A percentile compares a stretch with the other conserved stretches of the same genome.
Conservation (phyloP, 2,888 invertebrate genomes). For the Leucophora obtusa region DNA sequence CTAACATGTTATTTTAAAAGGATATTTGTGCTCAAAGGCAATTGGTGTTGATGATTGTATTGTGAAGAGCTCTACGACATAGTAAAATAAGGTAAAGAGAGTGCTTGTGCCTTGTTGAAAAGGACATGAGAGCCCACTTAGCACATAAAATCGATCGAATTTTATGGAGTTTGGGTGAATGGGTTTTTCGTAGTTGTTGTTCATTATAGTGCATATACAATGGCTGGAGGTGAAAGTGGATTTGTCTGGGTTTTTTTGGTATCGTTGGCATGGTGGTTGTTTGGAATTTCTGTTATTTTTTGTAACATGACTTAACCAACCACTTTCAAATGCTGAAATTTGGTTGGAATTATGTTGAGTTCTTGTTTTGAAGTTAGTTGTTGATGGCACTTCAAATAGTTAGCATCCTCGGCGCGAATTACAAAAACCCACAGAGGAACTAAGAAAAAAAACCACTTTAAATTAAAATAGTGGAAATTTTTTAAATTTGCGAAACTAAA, state of each 20-base stretch:
- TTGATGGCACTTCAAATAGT: constrained; percentile 79
- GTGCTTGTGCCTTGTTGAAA: constrained; percentile 68
- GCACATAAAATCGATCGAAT: constrained; percentile 65
- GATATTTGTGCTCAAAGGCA: constrained; percentile 62
- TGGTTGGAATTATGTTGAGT: constrained; percentile 76
- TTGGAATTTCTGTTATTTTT: constrained; percentile 50
- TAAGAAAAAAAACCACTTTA: constrained; percentile 32
- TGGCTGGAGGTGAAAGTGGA: constrained; percentile 63
- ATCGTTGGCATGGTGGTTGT: constrained; percentile 54
- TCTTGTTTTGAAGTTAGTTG: constrained; percentile 78
- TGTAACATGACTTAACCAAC: constrained; percentile 53
- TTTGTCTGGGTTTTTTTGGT: constrained; percentile 55
- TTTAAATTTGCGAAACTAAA: background rate
- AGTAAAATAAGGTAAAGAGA: constrained; percentile 26
- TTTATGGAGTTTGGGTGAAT: constrained; percentile 58
- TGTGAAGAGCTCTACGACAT: constrained; percentile 39
- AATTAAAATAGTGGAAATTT: background rate
- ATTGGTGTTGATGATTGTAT: constrained; percentile 63
- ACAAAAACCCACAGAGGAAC: constrained; percentile 36
- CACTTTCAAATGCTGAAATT: constrained; percentile 57
- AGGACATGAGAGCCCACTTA: constrained; percentile 79
- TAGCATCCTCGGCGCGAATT: constrained; percentile 60
- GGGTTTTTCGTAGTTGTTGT: constrained; percentile 39
- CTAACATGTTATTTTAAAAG: constrained; percentile 46
- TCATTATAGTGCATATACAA: background rate